Evolutionary conservation across 2,888 invertebrate genomes (phyloP).

Genomic region (Dicycla oo): DNA sequence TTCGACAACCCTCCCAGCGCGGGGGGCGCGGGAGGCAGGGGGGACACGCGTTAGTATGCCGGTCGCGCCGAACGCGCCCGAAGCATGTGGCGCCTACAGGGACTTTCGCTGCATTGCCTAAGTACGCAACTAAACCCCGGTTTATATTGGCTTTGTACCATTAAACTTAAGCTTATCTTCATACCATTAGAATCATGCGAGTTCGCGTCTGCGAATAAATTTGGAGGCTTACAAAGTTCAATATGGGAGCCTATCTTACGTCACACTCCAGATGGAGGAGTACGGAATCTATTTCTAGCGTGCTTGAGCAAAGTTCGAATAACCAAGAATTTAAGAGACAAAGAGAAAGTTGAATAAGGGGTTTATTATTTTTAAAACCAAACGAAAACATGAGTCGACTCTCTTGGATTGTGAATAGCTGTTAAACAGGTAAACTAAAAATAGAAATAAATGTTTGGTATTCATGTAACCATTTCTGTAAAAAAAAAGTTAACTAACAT

Average conservation of each 20-base stretch:
- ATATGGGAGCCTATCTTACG: constrained; percentile 60
- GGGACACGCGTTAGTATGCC: constrained; percentile 67
- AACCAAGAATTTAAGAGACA: neutral
- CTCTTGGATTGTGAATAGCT: neutral
- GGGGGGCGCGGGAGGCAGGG: neutral
- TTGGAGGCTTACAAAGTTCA: constrained; percentile 66
- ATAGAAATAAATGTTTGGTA: neutral
- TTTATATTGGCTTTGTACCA: constrained; percentile 67
- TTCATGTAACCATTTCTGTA: neutral
- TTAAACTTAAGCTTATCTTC: constrained; percentile 65
- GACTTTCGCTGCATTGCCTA: constrained; percentile 67
- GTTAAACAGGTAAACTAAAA: neutral
- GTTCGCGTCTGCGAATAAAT: constrained; percentile 66
- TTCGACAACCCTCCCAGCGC: constrained; percentile 45
- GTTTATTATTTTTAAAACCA: neutral
- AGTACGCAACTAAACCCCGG: constrained; percentile 64
- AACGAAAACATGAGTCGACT: neutral
- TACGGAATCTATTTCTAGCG: constrained; percentile 49
- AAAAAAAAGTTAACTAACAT: no score
- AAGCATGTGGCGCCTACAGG: constrained; percentile 65
- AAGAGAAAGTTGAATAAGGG: neutral
- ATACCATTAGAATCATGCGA: constrained; percentile 66
- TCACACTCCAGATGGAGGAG: constrained; percentile 55
- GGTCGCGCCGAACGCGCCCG: constrained; percentile 59
- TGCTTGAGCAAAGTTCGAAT: constrained; percentile 14